phyloP scores from a whole-genome alignment of 1,140 invertebrate genomes.

The Heliconius hewitsoni region DNA sequence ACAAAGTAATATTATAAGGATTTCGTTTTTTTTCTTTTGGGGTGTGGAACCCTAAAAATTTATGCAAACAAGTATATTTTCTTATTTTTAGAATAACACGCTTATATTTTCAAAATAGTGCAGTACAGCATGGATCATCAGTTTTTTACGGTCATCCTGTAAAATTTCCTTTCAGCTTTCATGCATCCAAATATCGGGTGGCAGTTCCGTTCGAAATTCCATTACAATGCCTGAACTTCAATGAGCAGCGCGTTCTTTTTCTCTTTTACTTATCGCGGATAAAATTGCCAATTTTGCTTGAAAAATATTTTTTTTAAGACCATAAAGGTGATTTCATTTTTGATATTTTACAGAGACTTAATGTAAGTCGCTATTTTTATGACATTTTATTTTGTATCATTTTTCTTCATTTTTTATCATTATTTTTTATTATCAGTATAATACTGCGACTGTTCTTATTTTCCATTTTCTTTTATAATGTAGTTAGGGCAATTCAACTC shows the following conservation, averaged over 20 bases:
- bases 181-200: neutral
- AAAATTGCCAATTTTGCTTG: conserved; percentile 10
- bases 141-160: neutral
- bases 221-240: neutral
- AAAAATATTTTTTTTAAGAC: neutral
- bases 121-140: neutral
- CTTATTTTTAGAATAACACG: neutral
- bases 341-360: neutral
- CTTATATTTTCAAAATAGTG: neutral
- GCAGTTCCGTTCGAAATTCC: neutral
- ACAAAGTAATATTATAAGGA: too few species aligned
- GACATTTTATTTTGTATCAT: too few species aligned
- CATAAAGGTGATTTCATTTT: neutral
- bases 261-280: neutral
- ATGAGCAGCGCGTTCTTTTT: neutral
- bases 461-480: too few species aligned
- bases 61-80: too few species aligned
- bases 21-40: too few species aligned
- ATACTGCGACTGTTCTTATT: too few species aligned
- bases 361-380: too few species aligned
- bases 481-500: too few species aligned
- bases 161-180: neutral
- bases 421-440: too few species aligned
- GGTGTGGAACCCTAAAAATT: too few species aligned
- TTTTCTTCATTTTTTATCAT: too few species aligned